Conservation (phyloP, 1,140 invertebrate genomes). For the Drosophila punjabiensis region DNA sequence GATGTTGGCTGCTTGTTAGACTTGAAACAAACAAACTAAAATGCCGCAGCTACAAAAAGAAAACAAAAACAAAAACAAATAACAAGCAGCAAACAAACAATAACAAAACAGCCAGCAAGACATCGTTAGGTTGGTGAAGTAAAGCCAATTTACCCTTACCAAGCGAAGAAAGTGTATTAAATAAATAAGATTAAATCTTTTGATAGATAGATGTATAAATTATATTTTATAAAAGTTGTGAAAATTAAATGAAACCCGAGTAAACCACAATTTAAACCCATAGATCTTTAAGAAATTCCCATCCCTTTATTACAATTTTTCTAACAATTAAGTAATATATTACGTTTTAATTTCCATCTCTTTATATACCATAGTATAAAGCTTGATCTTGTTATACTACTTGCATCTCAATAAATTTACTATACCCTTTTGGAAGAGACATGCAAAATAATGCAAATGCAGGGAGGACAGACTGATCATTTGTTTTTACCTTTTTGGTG, state of each 20-base stretch:
- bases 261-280: neutral
- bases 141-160: constrained; percentile 44
- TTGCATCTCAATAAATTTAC: neutral
- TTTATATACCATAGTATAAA: too few relatives aligned
- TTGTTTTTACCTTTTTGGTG: constrained; percentile 80
- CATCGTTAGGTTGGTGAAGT: constrained; percentile 33
- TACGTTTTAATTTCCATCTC: accelerated
- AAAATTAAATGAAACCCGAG: neutral
- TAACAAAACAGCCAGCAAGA: constrained; percentile 37
- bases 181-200: neutral
- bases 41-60: constrained; percentile 58
- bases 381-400: neutral
- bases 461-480: constrained; percentile 60
- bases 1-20: constrained; percentile 73
- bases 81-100: constrained; percentile 52
- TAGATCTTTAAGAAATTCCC: neutral
- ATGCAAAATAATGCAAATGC: constrained; percentile 58
- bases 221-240: neutral
- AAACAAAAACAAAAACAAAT: constrained; percentile 35
- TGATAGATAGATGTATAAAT: too few relatives aligned
- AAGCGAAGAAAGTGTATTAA: constrained; percentile 4
- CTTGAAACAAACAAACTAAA: constrained; percentile 74
- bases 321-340: accelerated
- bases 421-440: constrained; percentile 22
- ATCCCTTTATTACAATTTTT: neutral